phyloP scores from a whole-genome alignment of 2,113 vertebrate species.

The Dascyllus trimaculatus region DNA sequence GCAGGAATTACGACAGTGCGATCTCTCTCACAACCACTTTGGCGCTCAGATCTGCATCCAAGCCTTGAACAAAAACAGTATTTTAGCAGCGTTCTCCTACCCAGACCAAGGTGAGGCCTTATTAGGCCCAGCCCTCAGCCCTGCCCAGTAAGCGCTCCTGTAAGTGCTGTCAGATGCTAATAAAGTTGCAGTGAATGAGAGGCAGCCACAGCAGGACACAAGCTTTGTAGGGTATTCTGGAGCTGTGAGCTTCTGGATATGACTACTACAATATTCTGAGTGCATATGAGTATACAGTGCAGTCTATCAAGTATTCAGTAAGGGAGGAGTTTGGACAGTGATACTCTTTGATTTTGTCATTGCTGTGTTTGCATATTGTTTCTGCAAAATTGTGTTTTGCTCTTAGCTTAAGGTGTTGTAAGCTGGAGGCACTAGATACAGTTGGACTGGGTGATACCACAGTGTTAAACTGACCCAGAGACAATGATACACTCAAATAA shows the following conservation, averaged over 20 bases:
- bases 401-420: too few species aligned
- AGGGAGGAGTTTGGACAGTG: neutral
- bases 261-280: neutral
- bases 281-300: neutral
- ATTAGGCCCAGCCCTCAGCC: conserved; percentile 32
- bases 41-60: conserved; percentile 73
- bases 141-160: conserved; percentile 53
- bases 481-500: too few species aligned
- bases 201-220: conserved; percentile 30
- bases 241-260: neutral
- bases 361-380: too few species aligned
- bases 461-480: too few species aligned
- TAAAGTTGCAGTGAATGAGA: conserved; percentile 55
- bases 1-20: conserved; percentile 66
- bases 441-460: too few species aligned
- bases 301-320: neutral
- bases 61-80: conserved; percentile 55
- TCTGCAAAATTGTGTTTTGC: too few species aligned
- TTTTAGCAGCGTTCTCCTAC: conserved; percentile 21
- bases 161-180: conserved; percentile 79
- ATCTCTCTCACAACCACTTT: conserved; percentile 33
- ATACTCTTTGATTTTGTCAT: neutral
- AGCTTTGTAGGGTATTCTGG: conserved; percentile 10
- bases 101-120: conserved; percentile 40
- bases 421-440: too few species aligned